phyloP scores from a whole-genome alignment of 2,113 vertebrate genomes.

The Barbus barbus region DNA sequence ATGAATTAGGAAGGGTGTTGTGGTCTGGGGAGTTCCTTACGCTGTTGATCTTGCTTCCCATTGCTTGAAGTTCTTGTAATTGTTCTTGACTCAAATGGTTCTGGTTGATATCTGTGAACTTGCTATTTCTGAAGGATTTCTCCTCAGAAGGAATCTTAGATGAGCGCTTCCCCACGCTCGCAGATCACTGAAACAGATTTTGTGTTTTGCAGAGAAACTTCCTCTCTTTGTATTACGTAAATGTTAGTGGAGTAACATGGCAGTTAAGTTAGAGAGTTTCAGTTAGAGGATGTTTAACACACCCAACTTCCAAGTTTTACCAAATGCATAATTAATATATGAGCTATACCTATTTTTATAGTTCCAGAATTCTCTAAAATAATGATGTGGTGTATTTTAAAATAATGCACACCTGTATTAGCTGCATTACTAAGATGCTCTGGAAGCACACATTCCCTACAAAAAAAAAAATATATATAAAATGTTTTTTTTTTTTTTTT shows the following conservation, averaged over 20 bases:
- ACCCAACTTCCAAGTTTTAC: not conserved
- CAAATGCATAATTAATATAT: not conserved
- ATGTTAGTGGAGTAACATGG: slow-evolving; percentile 42
- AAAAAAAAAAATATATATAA: no score
- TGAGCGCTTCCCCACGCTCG: not conserved
- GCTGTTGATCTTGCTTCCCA: slow-evolving; percentile 24
- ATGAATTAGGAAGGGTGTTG: slow-evolving; percentile 31
- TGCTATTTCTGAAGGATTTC: not conserved
- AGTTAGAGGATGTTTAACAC: slow-evolving; percentile 9
- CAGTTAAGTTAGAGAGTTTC: slow-evolving; percentile 39
- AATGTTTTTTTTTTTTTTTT: no score
- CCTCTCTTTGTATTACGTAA: slow-evolving; percentile 57
- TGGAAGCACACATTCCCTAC: not conserved
- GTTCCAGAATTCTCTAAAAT: not conserved
- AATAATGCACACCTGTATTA: not conserved
- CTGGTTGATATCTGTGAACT: not conserved
- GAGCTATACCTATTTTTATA: not conserved
- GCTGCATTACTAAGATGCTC: not conserved
- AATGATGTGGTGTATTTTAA: not conserved
- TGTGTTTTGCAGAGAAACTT: slow-evolving; percentile 21
- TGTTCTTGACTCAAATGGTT: not conserved
- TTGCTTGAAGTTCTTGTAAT: not conserved
- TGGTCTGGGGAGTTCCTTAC: slow-evolving; percentile 6
- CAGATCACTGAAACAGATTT: not conserved
- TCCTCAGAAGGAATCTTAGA: not conserved